These are phyloP conservation scores for Naso thynnoides DNA, from an alignment of 2,797 vertebrate genomes.

Conservation along the genomic window DNA sequence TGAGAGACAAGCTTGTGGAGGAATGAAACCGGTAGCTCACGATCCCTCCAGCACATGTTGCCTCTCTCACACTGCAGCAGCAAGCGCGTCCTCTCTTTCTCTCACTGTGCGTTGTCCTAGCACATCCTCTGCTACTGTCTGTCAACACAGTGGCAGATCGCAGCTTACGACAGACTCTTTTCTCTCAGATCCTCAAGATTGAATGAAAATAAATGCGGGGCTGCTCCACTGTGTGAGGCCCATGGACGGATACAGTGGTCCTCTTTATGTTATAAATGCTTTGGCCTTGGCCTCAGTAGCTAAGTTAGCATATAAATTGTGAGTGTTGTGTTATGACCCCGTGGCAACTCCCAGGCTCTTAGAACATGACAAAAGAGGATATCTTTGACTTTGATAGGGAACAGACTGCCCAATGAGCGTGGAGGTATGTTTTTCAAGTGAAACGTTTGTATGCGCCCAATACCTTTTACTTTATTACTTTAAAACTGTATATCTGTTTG, in stretches of 20 bases:
- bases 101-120: conserved; percentile 43
- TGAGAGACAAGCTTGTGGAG: conserved; percentile 85
- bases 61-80: conserved; percentile 73
- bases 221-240: conserved; percentile 38
- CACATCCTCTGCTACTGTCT: conserved; percentile 57
- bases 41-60: conserved; percentile 79
- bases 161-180: conserved; percentile 53
- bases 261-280: conserved; percentile 68
- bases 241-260: conserved; percentile 48
- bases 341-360: conserved; percentile 71
- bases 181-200: conserved; percentile 36
- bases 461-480: conserved; percentile 23
- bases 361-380: conserved; percentile 68
- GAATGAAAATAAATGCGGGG: conserved; percentile 40
- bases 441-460: conserved; percentile 4
- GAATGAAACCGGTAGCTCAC: conserved; percentile 79
- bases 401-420: conserved; percentile 48
- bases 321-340: conserved; percentile 74
- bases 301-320: conserved; percentile 74
- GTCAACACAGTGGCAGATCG: conserved; percentile 48
- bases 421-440: conserved; percentile 9
- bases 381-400: conserved; percentile 65
- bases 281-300: conserved; percentile 72
- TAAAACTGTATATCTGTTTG: too few species aligned
- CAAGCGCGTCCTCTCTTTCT: conserved; percentile 52